Evolutionary conservation across 1,140 invertebrate species (phyloP), one percentile per base, ranked within the genome.

Genomic region (Drosophila burlai): DNA sequence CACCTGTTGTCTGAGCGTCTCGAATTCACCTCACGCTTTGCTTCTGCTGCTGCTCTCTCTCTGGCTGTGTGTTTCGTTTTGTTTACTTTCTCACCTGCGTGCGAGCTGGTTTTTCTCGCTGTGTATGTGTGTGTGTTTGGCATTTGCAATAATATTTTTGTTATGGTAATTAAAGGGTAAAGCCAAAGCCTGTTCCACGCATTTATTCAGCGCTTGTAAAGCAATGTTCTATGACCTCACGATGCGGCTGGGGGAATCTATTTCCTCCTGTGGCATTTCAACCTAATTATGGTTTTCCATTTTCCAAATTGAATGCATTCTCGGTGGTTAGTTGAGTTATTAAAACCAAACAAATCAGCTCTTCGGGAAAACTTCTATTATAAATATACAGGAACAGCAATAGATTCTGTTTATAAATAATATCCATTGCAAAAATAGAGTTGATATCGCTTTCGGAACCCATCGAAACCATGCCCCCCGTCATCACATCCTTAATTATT

Each of bases 1-100:
- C 80, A 86, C 83, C 83, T 86, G 83, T 86, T 69, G 63, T 38
- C n/a, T 21, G 24, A 55, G 26, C 57, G 73, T 47, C 58, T 78
- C 36, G 50, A 81, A 72, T 61, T 83, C 75, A 61, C 61, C 61
- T 46, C 76, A 72, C 65, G 76, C 67, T 36, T 50, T 73, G 54
- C 21, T 71, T n/a, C 46, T 45, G 29, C 18, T 59, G 29, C 34
- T 57, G n/a, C 36, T 26, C 36, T 36, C 36, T 26, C 36, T 36
- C 29, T 40, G 29, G 38, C 21, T 47, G 29, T 46, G 21, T 46
- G 21, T 40, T 31, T 71, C 31, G 46, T 65, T 74, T 60, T 87
- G 84, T 90, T 90, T 86, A 77, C 76, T 89, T 89, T 87, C 68
- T 78, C 83, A 89, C 65, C 83, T 72, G 52, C 58, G 49, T 87